These are phyloP conservation scores for Shinisaurus crocodilurus DNA, from an alignment of 2,113 vertebrate species.

Conservation along the genomic window DNA sequence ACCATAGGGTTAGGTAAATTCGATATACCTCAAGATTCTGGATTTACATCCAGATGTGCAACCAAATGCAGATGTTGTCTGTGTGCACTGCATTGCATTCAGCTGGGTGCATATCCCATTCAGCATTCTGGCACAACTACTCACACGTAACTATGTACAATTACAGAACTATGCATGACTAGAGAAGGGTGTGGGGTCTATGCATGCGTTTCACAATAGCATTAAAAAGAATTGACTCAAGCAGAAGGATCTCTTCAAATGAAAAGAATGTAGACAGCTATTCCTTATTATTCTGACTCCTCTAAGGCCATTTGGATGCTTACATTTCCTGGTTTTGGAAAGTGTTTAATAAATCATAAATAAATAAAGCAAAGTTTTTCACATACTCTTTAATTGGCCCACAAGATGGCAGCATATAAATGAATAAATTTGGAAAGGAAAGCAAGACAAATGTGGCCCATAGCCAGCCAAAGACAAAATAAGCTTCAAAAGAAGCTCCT, in stretches of 20 bases:
- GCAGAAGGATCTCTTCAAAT: background rate
- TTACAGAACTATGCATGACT: too few relatives aligned
- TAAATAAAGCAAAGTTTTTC: constrained; percentile 19
- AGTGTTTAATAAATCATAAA: background rate
- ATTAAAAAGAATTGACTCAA: constrained; percentile 32
- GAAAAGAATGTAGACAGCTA: constrained; percentile 3
- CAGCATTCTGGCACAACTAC: background rate
- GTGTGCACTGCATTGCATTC: background rate
- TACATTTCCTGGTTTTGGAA: background rate
- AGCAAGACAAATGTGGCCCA: constrained; percentile 50
- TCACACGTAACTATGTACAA: too few relatives aligned
- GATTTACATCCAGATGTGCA: background rate
- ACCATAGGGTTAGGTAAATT: background rate
- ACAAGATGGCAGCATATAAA: constrained; percentile 84
- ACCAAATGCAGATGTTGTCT: background rate
- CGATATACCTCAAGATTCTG: background rate
- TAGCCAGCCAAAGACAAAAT: constrained; percentile 61
- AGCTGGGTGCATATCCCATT: background rate
- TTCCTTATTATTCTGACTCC: background rate
- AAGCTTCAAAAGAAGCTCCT: constrained; percentile 63
- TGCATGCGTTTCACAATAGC: background rate
- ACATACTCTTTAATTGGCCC: constrained; percentile 53
- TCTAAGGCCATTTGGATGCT: background rate
- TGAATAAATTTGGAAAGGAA: constrained; percentile 52
- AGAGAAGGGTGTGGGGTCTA: background rate